These are phyloP conservation scores for Melanogrammus aeglefinus DNA, from an alignment of 2,797 vertebrate species.

Conservation along the genomic window DNA sequence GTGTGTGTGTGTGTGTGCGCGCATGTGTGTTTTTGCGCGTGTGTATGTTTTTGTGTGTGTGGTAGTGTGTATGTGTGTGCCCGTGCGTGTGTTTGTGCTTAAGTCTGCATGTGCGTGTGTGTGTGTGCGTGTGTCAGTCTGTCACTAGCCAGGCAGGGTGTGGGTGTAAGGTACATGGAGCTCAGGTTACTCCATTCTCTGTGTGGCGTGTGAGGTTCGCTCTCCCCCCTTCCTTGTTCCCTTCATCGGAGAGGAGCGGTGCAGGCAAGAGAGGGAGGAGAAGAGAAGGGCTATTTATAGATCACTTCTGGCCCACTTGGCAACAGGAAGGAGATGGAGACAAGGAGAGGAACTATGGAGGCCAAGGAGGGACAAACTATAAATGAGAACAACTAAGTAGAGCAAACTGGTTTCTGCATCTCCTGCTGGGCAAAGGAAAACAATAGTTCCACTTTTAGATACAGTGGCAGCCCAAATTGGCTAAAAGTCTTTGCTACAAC, in stretches of 20 bases:
- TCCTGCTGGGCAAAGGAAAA: background rate
- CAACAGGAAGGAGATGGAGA: constrained; percentile 77
- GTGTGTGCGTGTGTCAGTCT: constrained; percentile 34
- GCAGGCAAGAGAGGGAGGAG: constrained; percentile 48
- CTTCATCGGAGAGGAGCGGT: constrained; percentile 35
- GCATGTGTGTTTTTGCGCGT: background rate
- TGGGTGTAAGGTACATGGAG: constrained; percentile 48
- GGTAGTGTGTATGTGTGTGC: background rate
- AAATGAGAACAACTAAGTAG: constrained; percentile 64
- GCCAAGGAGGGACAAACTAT: constrained; percentile 66
- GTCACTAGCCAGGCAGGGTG: constrained; percentile 43
- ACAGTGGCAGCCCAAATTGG: background rate
- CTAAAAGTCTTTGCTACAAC: background rate
- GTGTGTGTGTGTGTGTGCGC: no score
- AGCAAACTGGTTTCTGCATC: constrained; percentile 32
- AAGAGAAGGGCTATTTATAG: constrained; percentile 76
- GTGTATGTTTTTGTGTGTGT: background rate
- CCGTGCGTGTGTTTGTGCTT: background rate
- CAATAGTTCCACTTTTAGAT: background rate
- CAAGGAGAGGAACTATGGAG: constrained; percentile 73
- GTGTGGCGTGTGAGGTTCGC: constrained; percentile 63
- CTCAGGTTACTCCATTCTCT: constrained; percentile 76
- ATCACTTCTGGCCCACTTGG: constrained; percentile 79
- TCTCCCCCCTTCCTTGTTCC: background rate
- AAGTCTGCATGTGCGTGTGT: constrained; percentile 18